Evolutionary conservation across 2,888 invertebrate species (phyloP).

Genomic region (Ceraclea dissimilis): DNA sequence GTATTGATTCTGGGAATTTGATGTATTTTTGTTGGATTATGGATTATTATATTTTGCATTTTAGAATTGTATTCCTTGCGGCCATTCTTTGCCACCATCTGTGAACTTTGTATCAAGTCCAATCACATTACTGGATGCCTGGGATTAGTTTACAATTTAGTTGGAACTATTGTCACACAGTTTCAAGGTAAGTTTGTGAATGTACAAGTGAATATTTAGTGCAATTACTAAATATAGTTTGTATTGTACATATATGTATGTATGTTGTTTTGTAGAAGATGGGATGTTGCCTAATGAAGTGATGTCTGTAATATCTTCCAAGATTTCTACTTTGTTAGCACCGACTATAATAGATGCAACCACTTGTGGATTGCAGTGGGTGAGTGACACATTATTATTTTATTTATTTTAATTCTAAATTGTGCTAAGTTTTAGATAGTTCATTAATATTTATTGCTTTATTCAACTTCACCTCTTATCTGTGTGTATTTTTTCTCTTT

Average conservation of each 20-base stretch:
- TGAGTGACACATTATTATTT: conserved; percentile 25
- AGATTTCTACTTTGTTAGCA: conserved; percentile 38
- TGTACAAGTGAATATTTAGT: no score
- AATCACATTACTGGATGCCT: conserved; percentile 33
- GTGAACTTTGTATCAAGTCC: conserved; percentile 38
- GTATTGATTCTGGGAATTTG: no score
- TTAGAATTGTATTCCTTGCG: conserved; percentile 41
- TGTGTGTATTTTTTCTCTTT: no score
- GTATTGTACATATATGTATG: no score
- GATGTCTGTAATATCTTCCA: conserved; percentile 36
- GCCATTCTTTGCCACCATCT: conserved; percentile 32
- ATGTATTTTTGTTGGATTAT: no score
- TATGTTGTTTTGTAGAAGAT: conserved; percentile 35
- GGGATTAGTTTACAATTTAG: conserved; percentile 38
- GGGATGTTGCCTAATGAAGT: conserved; percentile 40
- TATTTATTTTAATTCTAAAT: not conserved
- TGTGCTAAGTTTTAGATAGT: no score
- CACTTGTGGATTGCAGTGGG: conserved; percentile 44
- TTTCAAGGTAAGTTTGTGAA: conserved; percentile 37
- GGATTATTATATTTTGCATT: no score
- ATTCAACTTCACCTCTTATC: no score
- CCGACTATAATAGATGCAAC: conserved; percentile 41
- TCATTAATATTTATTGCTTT: no score
- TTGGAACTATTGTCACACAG: conserved; percentile 40
- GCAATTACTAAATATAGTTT: no score